Conservation (phyloP, 2,888 invertebrate genomes). For the Arge pagana region DNA sequence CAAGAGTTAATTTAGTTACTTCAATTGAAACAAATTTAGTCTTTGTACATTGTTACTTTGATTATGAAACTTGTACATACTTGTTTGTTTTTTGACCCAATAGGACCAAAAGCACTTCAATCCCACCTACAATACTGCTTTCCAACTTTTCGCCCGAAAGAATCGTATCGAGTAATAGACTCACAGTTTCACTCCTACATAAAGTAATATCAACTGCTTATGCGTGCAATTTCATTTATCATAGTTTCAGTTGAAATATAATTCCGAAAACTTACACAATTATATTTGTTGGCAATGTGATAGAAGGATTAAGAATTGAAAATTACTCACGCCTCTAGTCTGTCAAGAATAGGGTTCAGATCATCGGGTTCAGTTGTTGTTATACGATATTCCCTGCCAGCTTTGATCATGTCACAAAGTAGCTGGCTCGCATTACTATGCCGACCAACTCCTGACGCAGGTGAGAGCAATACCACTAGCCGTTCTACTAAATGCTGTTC, state of each 20-base stretch:
- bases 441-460: slow-evolving; percentile 72
- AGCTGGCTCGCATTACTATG: slow-evolving; percentile 88
- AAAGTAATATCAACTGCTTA: slow-evolving; percentile 2
- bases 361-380: slow-evolving; percentile 66
- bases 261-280: slow-evolving; percentile 8
- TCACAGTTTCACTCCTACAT: slow-evolving; percentile 67
- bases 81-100: slow-evolving; percentile 63
- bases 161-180: slow-evolving; percentile 75
- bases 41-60: not conserved
- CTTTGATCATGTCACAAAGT: slow-evolving; percentile 82
- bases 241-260: not conserved
- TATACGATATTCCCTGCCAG: slow-evolving; percentile 65
- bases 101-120: slow-evolving; percentile 77
- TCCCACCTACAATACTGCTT: slow-evolving; percentile 78
- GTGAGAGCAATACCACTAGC: slow-evolving; percentile 69
- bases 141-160: slow-evolving; percentile 70
- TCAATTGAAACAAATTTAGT: not conserved
- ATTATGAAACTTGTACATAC: slow-evolving; percentile 45
- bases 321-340: slow-evolving; percentile 72
- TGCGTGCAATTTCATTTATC: not conserved
- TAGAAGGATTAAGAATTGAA: slow-evolving; percentile 16
- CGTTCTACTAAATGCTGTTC: slow-evolving; percentile 85
- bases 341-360: slow-evolving; percentile 73
- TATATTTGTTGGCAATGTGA: not conserved
- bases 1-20: not conserved